Percentiles rank a stretch among this genome's conserved stretches.
Conservation (phyloP, 2,113 vertebrate species). For the Calyptomena viridis region DNA sequence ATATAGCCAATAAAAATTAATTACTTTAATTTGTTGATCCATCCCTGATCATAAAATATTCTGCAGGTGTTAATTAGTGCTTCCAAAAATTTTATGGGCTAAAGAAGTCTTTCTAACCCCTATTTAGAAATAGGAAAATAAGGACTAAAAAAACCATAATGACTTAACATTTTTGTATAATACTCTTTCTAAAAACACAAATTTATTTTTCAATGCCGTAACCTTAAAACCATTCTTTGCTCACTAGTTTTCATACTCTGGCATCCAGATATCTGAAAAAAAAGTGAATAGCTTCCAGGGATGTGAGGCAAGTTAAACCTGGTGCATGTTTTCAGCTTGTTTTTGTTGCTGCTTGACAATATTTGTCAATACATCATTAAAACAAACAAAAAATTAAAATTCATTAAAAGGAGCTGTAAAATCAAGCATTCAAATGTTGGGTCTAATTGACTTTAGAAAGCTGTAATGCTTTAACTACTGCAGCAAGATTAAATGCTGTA, state of each 20-base stretch:
- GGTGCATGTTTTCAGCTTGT: not conserved
- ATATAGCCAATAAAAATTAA: not conserved
- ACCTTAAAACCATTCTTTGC: not conserved
- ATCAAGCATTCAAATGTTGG: not conserved
- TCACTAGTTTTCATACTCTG: not conserved
- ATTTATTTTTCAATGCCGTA: not conserved
- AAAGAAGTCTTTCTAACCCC: not conserved
- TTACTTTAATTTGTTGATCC: not conserved
- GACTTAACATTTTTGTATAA: not conserved
- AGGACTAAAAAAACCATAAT: not conserved
- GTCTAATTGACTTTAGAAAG: not conserved
- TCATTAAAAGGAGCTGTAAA: conserved; percentile 15
- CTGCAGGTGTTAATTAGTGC: not conserved
- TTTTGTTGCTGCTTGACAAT: not conserved
- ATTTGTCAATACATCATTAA: conserved; percentile 8
- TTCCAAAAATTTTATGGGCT: not conserved
- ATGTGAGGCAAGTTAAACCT: not conserved
- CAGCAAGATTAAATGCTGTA: not conserved
- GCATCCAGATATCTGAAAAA: not conserved
- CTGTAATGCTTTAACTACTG: not conserved
- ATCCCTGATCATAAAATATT: not conserved
- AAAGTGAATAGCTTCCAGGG: not conserved
- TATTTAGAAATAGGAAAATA: not conserved
- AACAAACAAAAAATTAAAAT: conserved; percentile 15
- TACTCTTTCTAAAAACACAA: not conserved